Conservation (phyloP, 2,888 invertebrate species). For the Coremacera marginata region DNA sequence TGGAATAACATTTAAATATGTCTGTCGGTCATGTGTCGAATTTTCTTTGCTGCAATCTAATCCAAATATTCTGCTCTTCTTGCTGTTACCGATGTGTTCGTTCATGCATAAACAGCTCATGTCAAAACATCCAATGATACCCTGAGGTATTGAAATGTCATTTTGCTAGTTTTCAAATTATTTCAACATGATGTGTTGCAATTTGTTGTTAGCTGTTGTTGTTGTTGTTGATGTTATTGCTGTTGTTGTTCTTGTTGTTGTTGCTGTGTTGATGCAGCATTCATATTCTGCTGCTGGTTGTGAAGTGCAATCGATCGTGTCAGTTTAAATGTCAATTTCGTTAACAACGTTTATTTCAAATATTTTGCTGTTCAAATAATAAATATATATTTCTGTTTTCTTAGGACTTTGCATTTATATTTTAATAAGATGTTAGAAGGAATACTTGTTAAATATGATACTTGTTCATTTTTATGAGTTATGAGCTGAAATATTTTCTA, state of each 20-base stretch:
- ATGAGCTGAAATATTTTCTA: too few species aligned
- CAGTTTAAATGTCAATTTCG: conserved; percentile 24
- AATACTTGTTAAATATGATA: too few species aligned
- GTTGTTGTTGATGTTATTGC: not conserved
- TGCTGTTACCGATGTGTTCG: not conserved
- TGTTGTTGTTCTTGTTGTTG: not conserved
- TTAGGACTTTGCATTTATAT: not conserved
- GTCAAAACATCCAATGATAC: not conserved
- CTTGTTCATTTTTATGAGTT: too few species aligned
- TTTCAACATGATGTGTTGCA: conserved; percentile 1
- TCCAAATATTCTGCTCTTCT: not conserved
- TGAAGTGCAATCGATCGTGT: not conserved
- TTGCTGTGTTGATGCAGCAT: not conserved
- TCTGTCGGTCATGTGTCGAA: not conserved
- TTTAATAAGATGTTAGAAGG: too few species aligned
- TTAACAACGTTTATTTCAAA: not conserved
- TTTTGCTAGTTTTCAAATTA: conserved; percentile 18
- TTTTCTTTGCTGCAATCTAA: not conserved
- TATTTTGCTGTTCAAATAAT: not conserved
- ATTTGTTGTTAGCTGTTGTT: conserved; percentile 8
- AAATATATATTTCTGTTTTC: too few species aligned
- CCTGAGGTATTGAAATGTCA: conserved; percentile 25
- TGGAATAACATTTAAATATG: not conserved
- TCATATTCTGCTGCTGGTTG: not conserved
- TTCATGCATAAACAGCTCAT: not conserved